Percentiles rank a stretch among this genome's conserved stretches.
phyloP scores from a whole-genome alignment of 1,140 invertebrate species.

The Drosophila arawakana region DNA sequence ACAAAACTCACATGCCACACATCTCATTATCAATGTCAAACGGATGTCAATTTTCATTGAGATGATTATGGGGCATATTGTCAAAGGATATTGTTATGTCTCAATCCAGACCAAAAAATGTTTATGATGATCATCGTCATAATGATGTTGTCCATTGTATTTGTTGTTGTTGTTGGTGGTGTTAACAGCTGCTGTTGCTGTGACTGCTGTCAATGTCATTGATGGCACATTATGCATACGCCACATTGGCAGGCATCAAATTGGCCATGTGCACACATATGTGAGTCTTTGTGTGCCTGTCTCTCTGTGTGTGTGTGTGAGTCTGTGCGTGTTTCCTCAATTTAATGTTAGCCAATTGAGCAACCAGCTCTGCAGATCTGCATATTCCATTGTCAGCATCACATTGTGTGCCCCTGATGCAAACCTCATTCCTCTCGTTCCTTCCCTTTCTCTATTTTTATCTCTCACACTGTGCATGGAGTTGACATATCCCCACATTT shows the following conservation, averaged over 20 bases:
- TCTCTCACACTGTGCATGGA: constrained; percentile 1
- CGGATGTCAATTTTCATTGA: constrained; percentile 76
- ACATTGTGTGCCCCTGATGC: constrained; percentile 5
- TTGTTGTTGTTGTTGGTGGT: constrained; percentile 19
- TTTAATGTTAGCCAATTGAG: constrained; percentile 41
- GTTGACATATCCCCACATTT: constrained; percentile 12
- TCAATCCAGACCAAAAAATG: constrained; percentile 59
- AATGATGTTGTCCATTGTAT: constrained; percentile 1
- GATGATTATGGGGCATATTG: constrained; percentile 75
- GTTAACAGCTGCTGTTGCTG: constrained; percentile 57
- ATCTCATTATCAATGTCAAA: constrained; percentile 79
- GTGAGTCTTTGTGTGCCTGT: constrained; percentile 1
- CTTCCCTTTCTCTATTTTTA: not conserved
- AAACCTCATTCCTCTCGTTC: not conserved
- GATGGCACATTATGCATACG: constrained; percentile 70
- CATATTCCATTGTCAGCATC: constrained; percentile 41
- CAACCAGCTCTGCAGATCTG: constrained; percentile 30
- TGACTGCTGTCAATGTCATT: constrained; percentile 66
- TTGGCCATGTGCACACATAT: constrained; percentile 31
- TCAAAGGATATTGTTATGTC: constrained; percentile 82
- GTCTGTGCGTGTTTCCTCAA: not conserved
- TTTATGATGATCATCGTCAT: constrained; percentile 22
- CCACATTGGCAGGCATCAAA: constrained; percentile 58
- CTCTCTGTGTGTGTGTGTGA: not conserved
- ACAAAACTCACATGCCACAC: constrained; percentile 26